A percentile compares a stretch with the other conserved stretches of the same genome.
Evolutionary conservation across 2,888 invertebrate genomes (phyloP).

Genomic region (Yponomeuta cagnagella): DNA sequence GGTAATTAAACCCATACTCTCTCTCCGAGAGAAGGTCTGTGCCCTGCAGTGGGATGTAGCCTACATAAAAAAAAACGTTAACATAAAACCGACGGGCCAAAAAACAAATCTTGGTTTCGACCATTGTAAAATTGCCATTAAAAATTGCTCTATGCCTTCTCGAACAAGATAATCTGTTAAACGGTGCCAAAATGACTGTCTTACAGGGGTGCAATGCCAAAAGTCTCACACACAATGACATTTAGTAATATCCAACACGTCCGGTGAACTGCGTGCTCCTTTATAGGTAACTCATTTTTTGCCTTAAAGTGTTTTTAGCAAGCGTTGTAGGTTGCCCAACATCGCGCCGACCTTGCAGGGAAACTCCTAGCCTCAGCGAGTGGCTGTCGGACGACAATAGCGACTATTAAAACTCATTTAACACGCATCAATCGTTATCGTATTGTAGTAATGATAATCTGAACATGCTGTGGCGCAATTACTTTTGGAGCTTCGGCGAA

Average conservation of each 20-base stretch:
- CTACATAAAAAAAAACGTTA: too few species aligned
- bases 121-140: too few species aligned
- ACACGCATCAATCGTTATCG: not conserved
- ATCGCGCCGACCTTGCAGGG: not conserved
- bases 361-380: not conserved
- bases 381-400: not conserved
- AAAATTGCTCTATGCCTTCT: too few species aligned
- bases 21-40: too few species aligned
- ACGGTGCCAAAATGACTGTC: too few species aligned
- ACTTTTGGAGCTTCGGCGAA: too few species aligned
- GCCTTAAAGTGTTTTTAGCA: not conserved
- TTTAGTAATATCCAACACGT: not conserved
- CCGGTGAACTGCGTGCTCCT: not conserved
- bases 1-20: too few species aligned
- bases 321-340: not conserved
- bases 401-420: not conserved
- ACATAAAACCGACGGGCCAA: too few species aligned
- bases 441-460: not conserved
- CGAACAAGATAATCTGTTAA: too few species aligned
- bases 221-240: not conserved
- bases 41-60: too few species aligned
- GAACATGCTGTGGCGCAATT: too few species aligned
- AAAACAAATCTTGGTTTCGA: too few species aligned
- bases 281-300: not conserved
- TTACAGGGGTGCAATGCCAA: not conserved